Percentiles rank a stretch among this genome's conserved stretches.
phyloP scores from a whole-genome alignment of 2,113 vertebrate genomes.

The Galemys pyrenaicus region DNA sequence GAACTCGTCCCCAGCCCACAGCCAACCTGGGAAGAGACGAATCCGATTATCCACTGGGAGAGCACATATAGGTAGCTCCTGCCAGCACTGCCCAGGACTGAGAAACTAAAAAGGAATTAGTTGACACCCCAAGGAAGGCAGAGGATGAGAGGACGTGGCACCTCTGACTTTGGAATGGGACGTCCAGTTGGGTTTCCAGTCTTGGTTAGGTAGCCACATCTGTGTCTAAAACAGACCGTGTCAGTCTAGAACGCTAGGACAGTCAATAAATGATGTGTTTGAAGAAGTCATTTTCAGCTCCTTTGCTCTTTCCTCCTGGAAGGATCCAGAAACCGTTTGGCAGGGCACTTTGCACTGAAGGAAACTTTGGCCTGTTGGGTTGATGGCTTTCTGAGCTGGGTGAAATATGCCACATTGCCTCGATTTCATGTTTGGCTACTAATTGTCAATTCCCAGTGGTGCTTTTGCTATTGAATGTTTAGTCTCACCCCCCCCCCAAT shows the following conservation, averaged over 20 bases:
- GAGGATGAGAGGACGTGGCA: not conserved
- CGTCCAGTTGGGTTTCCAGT: slow-evolving; percentile 35
- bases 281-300: slow-evolving; percentile 8
- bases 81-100: not conserved
- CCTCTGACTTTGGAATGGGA: slow-evolving; percentile 53
- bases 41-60: slow-evolving; percentile 7
- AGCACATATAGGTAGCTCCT: slow-evolving; percentile 25
- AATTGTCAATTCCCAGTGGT: slow-evolving; percentile 14
- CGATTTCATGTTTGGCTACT: not conserved
- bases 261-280: not conserved
- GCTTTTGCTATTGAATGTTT: slow-evolving; percentile 29
- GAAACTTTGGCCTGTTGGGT: slow-evolving; percentile 65
- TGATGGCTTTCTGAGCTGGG: not conserved
- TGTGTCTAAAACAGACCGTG: not conserved
- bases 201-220: not conserved
- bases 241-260: not conserved
- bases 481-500: not conserved
- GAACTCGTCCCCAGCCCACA: slow-evolving; percentile 40
- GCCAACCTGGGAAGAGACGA: slow-evolving; percentile 33
- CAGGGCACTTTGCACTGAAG: slow-evolving; percentile 34
- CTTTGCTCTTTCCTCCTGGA: slow-evolving; percentile 23
- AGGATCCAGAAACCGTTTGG: slow-evolving; percentile 53
- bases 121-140: not conserved
- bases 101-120: not conserved
- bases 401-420: not conserved